Evolutionary conservation across 2,113 vertebrate species (phyloP).

Genomic region (Eurystomus gularis): DNA sequence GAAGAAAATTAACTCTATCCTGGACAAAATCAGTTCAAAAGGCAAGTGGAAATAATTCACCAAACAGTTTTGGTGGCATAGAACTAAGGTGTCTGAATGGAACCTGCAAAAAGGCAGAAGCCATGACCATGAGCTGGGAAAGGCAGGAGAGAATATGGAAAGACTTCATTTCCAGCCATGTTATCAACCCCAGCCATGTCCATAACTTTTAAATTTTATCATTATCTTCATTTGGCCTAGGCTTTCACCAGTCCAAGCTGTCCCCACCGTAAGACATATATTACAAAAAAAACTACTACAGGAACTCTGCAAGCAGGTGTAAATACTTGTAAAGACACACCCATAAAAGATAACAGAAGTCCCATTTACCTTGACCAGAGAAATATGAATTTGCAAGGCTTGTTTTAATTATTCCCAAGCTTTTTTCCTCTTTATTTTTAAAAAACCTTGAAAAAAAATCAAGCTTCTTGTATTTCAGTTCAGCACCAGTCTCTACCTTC

Average conservation of each 20-base stretch:
- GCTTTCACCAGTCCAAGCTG: background rate
- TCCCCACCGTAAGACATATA: background rate
- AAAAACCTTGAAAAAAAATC: background rate
- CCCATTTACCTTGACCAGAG: background rate
- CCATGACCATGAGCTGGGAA: background rate
- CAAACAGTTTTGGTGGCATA: background rate
- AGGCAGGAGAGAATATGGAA: background rate
- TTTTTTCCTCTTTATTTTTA: background rate
- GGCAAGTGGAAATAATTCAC: background rate
- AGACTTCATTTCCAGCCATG: background rate
- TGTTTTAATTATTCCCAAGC: background rate
- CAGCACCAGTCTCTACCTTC: background rate
- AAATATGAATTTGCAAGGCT: background rate
- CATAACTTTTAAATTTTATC: background rate
- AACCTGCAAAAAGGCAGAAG: background rate
- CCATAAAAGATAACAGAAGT: background rate
- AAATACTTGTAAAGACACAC: background rate
- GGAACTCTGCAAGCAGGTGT: background rate
- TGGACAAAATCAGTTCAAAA: background rate
- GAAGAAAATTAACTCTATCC: background rate
- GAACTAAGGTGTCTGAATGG: background rate
- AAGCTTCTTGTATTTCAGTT: background rate
- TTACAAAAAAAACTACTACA: background rate
- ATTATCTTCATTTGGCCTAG: background rate
- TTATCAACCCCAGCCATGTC: background rate